These are phyloP conservation scores for Apostichopus californicus DNA, from an alignment of 35 echinoderm and acorn worm genomes.

Conservation along the genomic window DNA sequence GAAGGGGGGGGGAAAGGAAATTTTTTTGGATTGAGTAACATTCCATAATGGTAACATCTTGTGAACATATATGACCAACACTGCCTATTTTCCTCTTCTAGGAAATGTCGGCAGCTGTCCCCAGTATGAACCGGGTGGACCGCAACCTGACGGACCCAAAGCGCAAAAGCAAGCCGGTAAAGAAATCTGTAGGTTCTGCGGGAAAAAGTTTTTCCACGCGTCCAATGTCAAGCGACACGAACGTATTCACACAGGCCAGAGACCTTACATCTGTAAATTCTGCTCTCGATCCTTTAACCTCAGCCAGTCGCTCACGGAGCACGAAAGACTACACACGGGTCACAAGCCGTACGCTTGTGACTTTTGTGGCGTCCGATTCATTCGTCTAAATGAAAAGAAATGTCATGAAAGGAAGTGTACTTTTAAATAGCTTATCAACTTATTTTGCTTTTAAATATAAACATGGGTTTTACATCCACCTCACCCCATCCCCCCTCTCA, in stretches of 20 bases:
- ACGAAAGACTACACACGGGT: conserved; percentile 31
- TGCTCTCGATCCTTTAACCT: conserved; percentile 6
- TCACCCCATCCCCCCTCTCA: neutral
- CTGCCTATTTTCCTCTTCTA: conserved; percentile 4
- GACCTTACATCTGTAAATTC: conserved; percentile 28
- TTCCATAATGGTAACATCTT: no score
- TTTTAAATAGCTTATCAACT: neutral
- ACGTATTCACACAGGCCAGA: conserved; percentile 30
- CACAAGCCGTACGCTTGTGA: conserved; percentile 39
- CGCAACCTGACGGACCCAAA: neutral
- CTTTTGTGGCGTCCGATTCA: conserved; percentile 47
- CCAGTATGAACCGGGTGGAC: neutral
- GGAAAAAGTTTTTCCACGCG: neutral
- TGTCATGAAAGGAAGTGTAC: conserved; percentile 14
- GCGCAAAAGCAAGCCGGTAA: neutral
- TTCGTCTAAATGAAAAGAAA: neutral
- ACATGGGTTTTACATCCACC: neutral
- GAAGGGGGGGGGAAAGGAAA: no score
- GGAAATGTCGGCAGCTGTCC: neutral
- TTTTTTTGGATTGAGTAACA: no score
- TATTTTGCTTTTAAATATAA: neutral
- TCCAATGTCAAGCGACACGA: conserved; percentile 20
- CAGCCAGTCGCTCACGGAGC: neutral
- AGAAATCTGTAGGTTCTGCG: conserved; percentile 27
- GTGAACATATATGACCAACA: neutral